Percentiles rank a stretch among this genome's conserved stretches.
phyloP scores from a whole-genome alignment of 2,888 invertebrate genomes.

The Tupiocoris notatus region DNA sequence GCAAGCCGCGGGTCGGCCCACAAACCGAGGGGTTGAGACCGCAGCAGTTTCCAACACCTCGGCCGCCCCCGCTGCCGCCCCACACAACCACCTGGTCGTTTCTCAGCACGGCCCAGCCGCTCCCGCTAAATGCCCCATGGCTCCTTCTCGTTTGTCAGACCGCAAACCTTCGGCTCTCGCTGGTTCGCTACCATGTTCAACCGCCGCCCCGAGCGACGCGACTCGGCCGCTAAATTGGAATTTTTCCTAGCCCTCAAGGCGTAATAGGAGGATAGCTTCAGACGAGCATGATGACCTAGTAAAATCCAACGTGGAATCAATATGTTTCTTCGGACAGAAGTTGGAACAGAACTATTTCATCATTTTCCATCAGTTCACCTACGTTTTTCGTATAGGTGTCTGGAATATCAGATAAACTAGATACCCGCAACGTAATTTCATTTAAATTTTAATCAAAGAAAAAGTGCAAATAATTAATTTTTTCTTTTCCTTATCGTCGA shows the following conservation, averaged over 20 bases:
- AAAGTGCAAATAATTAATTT: too few relatives aligned
- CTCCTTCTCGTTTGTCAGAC: not conserved
- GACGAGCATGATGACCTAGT: too few relatives aligned
- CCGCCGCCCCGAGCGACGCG: not conserved
- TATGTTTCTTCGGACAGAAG: too few relatives aligned
- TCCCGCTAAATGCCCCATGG: slow-evolving; percentile 6
- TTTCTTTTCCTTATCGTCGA: too few relatives aligned
- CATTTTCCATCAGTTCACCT: too few relatives aligned
- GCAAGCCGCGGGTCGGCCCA: not conserved
- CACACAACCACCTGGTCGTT: not conserved
- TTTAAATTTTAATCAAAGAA: too few relatives aligned
- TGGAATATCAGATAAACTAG: too few relatives aligned
- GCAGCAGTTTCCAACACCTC: not conserved
- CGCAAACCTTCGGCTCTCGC: slow-evolving; percentile 8
- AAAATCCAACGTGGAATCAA: too few relatives aligned
- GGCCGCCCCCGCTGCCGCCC: not conserved
- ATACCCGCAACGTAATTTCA: too few relatives aligned
- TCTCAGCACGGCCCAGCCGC: not conserved
- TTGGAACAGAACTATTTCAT: too few relatives aligned
- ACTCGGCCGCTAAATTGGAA: not conserved
- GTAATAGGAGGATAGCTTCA: too few relatives aligned
- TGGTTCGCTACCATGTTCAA: slow-evolving; percentile 2
- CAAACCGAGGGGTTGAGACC: not conserved
- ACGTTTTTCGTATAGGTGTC: too few relatives aligned
- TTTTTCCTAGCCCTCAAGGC: not conserved